Conservation (phyloP, 2,113 vertebrate species). For the Chloroceryle aenea region DNA sequence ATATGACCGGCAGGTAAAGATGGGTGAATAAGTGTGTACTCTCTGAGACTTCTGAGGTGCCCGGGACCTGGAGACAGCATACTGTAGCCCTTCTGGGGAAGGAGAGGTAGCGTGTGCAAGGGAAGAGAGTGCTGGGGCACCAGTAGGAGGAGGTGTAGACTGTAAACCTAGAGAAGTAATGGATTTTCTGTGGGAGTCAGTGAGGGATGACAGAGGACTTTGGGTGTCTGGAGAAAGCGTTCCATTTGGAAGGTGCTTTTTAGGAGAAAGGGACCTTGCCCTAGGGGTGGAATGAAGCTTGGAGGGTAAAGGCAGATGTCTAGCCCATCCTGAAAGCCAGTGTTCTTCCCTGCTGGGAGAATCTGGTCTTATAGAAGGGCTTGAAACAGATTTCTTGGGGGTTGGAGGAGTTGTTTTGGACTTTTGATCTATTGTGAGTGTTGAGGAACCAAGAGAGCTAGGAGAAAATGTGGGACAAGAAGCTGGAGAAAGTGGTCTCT, state of each 20-base stretch:
- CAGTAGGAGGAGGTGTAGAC: neutral
- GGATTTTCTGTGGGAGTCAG: neutral
- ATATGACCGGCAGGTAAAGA: slow-evolving; percentile 47
- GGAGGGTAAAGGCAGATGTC: neutral
- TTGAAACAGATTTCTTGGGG: slow-evolving; percentile 71
- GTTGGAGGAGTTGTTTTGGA: slow-evolving; percentile 53
- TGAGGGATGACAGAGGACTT: neutral
- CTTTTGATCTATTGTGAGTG: slow-evolving; percentile 68
- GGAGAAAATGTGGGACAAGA: slow-evolving; percentile 83
- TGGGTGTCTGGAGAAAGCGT: neutral
- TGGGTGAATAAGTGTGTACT: slow-evolving; percentile 40
- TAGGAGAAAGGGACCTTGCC: neutral
- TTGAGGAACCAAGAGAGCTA: slow-evolving; percentile 76
- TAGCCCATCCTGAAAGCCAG: slow-evolving; percentile 12
- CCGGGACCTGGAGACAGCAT: neutral
- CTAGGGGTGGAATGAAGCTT: neutral
- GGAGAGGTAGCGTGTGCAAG: neutral
- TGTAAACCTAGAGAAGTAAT: neutral
- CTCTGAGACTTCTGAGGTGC: slow-evolving; percentile 51
- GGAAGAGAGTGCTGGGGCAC: slow-evolving; percentile 9
- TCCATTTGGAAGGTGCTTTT: neutral
- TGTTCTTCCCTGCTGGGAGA: slow-evolving; percentile 41
- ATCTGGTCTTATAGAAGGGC: slow-evolving; percentile 24
- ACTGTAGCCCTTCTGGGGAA: slow-evolving; percentile 1
- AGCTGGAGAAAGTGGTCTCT: slow-evolving; percentile 65